Percentiles rank a stretch among this genome's conserved stretches.
Conservation (phyloP, 2,888 invertebrate species). For the Griposia aprilina region DNA sequence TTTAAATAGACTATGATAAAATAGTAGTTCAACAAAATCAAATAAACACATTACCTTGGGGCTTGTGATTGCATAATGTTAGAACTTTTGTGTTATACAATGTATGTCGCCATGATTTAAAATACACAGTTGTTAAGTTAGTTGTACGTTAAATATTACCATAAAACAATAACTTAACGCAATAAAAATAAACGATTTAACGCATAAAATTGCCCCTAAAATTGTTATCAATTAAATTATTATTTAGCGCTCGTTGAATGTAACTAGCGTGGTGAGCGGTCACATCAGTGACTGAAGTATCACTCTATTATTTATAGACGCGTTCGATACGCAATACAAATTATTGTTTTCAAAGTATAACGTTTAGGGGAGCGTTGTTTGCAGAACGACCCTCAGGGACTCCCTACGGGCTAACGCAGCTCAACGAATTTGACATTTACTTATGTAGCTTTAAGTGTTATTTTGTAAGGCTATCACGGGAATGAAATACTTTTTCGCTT, state of each 20-base stretch:
- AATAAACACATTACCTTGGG: no score
- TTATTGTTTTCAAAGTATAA: conserved; percentile 91
- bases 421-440: conserved; percentile 81
- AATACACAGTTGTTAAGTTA: no score
- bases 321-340: conserved; percentile 91
- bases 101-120: no score
- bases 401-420: conserved; percentile 69
- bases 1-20: no score
- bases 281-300: conserved; percentile 84
- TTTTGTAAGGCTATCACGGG: conserved; percentile 70
- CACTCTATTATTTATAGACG: conserved; percentile 90
- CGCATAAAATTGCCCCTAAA: conserved; percentile 31
- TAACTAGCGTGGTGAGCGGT: conserved; percentile 75
- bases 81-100: no score
- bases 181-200: conserved; percentile 37
- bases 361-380: conserved; percentile 90
- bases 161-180: not conserved
- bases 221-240: conserved; percentile 64
- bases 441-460: conserved; percentile 76
- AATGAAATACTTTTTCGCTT: conserved; percentile 83
- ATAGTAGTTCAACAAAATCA: no score
- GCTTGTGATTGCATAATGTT: not conserved
- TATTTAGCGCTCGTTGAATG: conserved; percentile 75
- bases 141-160: conserved; percentile 1
- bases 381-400: conserved; percentile 87